A percentile compares a stretch with the other conserved stretches of the same genome.
phyloP scores from a whole-genome alignment of 1,140 invertebrate species.

The Dreissena rostriformis region DNA sequence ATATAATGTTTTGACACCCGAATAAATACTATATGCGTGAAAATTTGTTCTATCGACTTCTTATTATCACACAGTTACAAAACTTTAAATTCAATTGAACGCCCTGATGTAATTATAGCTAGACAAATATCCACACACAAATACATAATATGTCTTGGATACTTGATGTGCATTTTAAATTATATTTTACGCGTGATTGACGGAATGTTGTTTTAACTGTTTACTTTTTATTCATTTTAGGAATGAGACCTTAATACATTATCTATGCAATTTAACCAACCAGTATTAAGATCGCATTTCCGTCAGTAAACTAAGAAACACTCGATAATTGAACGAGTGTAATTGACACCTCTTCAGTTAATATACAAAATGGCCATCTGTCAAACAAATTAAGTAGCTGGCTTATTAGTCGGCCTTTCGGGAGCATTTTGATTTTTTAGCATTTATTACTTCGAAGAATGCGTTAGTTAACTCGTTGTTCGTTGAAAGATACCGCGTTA shows the following conservation, averaged over 20 bases:
- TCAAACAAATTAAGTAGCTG: conserved; percentile 36
- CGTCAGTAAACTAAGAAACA: conserved; percentile 39
- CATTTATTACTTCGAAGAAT: conserved; percentile 37
- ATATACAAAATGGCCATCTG: conserved; percentile 46
- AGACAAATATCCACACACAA: not conserved
- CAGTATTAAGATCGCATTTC: not conserved
- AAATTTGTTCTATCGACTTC: too few relatives aligned
- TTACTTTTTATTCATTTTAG: not conserved
- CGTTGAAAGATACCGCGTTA: conserved; percentile 25
- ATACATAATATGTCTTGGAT: not conserved
- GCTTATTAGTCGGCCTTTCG: conserved; percentile 42
- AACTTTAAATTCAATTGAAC: not conserved
- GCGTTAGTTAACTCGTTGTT: conserved; percentile 34
- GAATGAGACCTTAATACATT: not conserved
- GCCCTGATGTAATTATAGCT: too few relatives aligned
- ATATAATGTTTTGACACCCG: too few relatives aligned
- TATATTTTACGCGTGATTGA: not conserved
- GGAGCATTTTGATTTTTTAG: conserved; percentile 42
- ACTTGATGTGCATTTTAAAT: not conserved
- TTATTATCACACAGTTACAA: not conserved
- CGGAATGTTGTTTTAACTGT: not conserved
- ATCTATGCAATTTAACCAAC: not conserved
- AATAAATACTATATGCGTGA: too few relatives aligned
- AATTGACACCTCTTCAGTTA: conserved; percentile 36
- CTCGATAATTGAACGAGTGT: conserved; percentile 33